Percentiles rank a stretch among this genome's conserved stretches.
Conservation (phyloP, 2,113 vertebrate genomes). For the Gambusia holbrooki region DNA sequence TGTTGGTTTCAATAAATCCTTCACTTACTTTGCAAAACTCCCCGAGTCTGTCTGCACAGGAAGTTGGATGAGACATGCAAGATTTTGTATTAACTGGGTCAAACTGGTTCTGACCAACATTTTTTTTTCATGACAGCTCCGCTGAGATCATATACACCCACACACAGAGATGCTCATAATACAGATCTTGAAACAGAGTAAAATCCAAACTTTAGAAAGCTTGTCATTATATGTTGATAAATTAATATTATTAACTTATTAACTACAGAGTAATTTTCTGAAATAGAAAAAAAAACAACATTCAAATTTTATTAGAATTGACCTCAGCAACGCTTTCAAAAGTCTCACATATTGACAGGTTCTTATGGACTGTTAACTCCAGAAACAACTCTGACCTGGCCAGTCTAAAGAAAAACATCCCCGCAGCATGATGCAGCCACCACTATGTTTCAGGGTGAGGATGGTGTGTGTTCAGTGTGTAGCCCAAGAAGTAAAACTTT, state of each 20-base stretch:
- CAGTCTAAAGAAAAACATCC: neutral
- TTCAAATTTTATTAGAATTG: too few relatives aligned
- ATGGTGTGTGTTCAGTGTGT: neutral
- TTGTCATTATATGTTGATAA: too few relatives aligned
- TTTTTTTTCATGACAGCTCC: too few relatives aligned
- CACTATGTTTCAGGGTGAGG: neutral
- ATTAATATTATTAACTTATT: too few relatives aligned
- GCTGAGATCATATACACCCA: neutral
- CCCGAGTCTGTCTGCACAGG: neutral
- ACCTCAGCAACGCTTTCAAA: too few relatives aligned
- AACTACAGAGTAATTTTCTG: too few relatives aligned
- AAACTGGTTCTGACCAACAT: constrained; percentile 39
- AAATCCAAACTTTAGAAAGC: too few relatives aligned
- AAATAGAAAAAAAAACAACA: too few relatives aligned
- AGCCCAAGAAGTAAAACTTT: too few relatives aligned
- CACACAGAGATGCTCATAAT: neutral
- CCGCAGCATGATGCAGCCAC: neutral
- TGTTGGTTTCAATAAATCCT: neutral
- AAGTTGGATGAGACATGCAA: neutral
- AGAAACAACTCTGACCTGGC: neutral
- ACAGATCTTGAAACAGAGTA: too few relatives aligned
- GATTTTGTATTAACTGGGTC: constrained; percentile 15
- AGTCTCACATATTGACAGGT: too few relatives aligned
- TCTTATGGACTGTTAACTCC: neutral
- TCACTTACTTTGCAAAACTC: too few relatives aligned